These are phyloP conservation scores for Solenopsis invicta DNA, from an alignment of 1,140 invertebrate genomes.

Conservation along the genomic window DNA sequence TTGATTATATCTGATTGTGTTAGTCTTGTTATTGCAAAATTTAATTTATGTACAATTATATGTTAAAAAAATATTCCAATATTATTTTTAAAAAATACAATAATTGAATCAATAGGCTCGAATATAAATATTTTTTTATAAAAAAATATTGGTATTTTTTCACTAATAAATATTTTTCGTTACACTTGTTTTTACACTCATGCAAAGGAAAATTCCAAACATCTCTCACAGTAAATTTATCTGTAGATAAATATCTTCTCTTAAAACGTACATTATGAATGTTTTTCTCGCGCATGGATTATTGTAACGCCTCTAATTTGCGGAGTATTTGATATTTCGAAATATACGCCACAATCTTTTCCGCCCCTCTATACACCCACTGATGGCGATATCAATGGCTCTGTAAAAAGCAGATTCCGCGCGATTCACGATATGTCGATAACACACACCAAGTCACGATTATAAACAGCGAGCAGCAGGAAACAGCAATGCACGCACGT, in stretches of 20 bases:
- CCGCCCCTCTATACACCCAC: constrained; percentile 64
- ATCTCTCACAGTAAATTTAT: neutral
- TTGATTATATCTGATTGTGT: neutral
- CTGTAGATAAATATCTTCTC: neutral
- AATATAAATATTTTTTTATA: neutral
- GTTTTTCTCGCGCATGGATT: neutral
- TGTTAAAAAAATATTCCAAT: neutral
- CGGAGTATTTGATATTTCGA: neutral
- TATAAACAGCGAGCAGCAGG: constrained; percentile 26
- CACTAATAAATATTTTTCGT: neutral
- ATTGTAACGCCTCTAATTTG: neutral
- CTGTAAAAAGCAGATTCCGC: constrained; percentile 4
- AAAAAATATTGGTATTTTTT: neutral
- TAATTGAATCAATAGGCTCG: neutral
- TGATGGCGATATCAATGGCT: neutral
- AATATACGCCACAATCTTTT: constrained; percentile 37
- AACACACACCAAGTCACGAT: constrained; percentile 7
- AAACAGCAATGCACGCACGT: constrained; percentile 19
- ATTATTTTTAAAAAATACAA: constrained; percentile 12
- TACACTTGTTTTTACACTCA: neutral
- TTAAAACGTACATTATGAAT: neutral
- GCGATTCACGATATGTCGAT: constrained; percentile 12
- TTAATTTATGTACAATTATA: neutral
- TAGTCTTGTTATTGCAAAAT: neutral
- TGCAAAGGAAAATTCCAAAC: neutral